Evolutionary conservation across 1,140 invertebrate species (phyloP).

Genomic region (Drosophila repletoides): DNA sequence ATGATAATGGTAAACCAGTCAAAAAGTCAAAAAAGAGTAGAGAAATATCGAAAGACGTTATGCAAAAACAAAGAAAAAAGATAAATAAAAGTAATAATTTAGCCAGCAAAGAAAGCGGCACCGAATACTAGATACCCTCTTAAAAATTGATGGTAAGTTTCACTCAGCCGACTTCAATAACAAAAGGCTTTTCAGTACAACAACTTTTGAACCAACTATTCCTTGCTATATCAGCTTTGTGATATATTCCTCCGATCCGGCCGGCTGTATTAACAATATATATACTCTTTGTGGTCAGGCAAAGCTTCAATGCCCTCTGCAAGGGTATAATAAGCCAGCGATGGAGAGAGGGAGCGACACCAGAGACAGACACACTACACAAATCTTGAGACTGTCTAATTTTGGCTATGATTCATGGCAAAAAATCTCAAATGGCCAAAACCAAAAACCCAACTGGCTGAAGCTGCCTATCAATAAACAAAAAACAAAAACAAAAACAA

Average conservation of each 20-base stretch:
- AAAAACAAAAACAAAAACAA: no score
- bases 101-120: no score
- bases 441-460: slow-evolving; percentile 40
- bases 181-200: no score
- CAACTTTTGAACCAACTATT: no score
- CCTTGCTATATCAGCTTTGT: no score
- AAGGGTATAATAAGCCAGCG: background rate
- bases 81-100: slow-evolving; percentile 1
- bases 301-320: no score
- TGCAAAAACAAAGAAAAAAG: slow-evolving; percentile 5
- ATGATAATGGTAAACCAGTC: slow-evolving; percentile 28
- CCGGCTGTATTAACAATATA: no score
- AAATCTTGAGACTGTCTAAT: slow-evolving; percentile 51
- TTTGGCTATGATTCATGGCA: slow-evolving; percentile 72
- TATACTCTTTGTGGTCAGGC: no score
- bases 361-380: slow-evolving; percentile 2
- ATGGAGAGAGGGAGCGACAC: background rate
- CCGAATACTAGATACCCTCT: no score
- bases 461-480: slow-evolving; percentile 54
- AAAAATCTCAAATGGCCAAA: slow-evolving; percentile 46
- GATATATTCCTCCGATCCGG: no score
- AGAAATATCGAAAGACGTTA: background rate
- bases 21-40: slow-evolving; percentile 20
- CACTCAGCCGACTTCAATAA: no score
- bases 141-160: no score